These are phyloP conservation scores for Lamellibrachia satsuma DNA, from an alignment of 2,888 invertebrate species.

Conservation along the genomic window DNA sequence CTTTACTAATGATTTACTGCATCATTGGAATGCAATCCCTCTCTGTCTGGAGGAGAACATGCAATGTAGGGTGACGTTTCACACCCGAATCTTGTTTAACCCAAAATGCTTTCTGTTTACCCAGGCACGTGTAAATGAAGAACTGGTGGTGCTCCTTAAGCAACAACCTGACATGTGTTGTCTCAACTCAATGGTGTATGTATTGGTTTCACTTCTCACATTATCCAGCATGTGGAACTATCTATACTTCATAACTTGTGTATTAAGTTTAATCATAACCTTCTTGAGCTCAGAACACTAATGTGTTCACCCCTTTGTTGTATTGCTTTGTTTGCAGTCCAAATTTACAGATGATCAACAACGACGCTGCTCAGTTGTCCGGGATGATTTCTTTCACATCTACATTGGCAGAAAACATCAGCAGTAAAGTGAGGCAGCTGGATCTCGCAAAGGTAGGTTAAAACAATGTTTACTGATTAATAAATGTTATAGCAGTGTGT, in stretches of 20 bases:
- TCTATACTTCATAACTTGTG: not conserved
- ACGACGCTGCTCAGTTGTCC: constrained; percentile 77
- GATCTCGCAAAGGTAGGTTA: constrained; percentile 84
- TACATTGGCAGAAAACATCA: constrained; percentile 89
- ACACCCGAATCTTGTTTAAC: not conserved
- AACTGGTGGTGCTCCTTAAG: constrained; percentile 77
- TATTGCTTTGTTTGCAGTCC: constrained; percentile 65
- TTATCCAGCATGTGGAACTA: not conserved
- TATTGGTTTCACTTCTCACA: constrained; percentile 29
- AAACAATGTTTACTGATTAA: not conserved
- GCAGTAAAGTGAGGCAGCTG: constrained; percentile 91
- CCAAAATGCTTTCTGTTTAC: constrained; percentile 41
- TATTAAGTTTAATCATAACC: constrained; percentile 18
- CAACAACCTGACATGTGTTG: constrained; percentile 80
- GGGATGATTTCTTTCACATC: constrained; percentile 89
- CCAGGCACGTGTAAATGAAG: constrained; percentile 77
- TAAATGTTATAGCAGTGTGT: not conserved
- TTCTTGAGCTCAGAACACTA: not conserved
- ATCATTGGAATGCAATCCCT: no score
- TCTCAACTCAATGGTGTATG: constrained; percentile 79
- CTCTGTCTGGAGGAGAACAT: no score
- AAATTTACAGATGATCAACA: constrained; percentile 75
- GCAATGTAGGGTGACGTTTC: not conserved
- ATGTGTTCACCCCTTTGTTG: not conserved
- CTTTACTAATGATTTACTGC: no score